phyloP scores from a whole-genome alignment of 1,140 invertebrate genomes.

The Ctenoplectra terminalis region DNA sequence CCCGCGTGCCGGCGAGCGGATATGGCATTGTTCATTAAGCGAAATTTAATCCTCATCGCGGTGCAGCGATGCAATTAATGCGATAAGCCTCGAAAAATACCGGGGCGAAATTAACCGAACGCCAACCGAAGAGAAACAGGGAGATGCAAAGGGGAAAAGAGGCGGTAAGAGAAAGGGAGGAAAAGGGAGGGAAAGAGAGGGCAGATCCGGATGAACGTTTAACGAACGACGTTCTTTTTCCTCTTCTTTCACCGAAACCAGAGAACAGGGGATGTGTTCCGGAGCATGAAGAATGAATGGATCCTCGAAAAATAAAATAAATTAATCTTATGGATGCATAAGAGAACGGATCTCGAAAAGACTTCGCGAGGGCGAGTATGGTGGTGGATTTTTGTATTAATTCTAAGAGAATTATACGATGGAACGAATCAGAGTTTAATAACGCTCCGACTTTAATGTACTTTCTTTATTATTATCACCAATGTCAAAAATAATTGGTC shows the following conservation, averaged over 20 bases:
- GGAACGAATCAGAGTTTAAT: too few species aligned
- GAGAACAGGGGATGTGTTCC: background rate
- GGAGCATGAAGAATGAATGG: background rate
- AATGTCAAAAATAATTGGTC: too few species aligned
- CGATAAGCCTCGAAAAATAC: constrained; percentile 63
- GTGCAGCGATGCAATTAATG: constrained; percentile 57
- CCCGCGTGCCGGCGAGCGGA: background rate
- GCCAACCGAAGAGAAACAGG: background rate
- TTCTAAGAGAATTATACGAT: too few species aligned
- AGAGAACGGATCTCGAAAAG: constrained; percentile 8
- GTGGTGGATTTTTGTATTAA: background rate
- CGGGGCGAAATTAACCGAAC: constrained; percentile 52
- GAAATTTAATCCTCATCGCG: constrained; percentile 55
- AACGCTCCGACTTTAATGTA: too few species aligned
- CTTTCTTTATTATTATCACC: too few species aligned
- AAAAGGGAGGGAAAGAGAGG: background rate
- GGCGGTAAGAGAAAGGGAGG: background rate
- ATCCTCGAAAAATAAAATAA: constrained; percentile 10
- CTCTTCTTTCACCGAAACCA: constrained; percentile 1
- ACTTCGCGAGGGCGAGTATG: background rate
- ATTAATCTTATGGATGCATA: background rate
- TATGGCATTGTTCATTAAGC: constrained; percentile 53
- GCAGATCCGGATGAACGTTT: constrained; percentile 41
- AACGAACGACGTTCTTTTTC: constrained; percentile 23
- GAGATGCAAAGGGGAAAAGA: background rate